These are phyloP conservation scores for Neotoxoptera formosana DNA, from an alignment of 1,140 invertebrate genomes.

Conservation along the genomic window DNA sequence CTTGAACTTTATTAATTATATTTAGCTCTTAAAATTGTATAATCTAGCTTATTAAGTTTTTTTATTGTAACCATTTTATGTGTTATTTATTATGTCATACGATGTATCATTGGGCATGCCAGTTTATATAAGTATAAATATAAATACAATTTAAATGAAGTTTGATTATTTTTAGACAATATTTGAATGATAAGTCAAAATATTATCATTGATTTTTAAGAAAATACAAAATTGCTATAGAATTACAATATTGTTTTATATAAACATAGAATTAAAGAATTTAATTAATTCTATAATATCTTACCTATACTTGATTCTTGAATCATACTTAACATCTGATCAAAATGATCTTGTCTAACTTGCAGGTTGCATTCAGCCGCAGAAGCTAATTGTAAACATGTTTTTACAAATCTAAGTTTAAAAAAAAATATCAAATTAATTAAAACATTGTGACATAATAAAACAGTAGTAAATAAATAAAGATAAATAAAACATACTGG, in stretches of 20 bases:
- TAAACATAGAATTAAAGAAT: neutral
- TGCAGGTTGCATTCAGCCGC: constrained; percentile 13
- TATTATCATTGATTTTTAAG: neutral
- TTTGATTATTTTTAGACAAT: neutral
- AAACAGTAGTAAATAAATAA: constrained; percentile 31
- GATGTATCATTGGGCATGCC: too few relatives aligned
- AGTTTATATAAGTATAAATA: too few relatives aligned
- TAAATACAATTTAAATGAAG: neutral
- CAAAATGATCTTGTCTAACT: constrained; percentile 50
- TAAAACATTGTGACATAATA: neutral
- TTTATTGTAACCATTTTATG: too few relatives aligned
- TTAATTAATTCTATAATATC: neutral
- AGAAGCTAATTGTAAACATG: constrained; percentile 46
- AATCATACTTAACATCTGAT: constrained; percentile 41
- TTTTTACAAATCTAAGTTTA: constrained; percentile 35
- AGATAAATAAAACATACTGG: constrained; percentile 63
- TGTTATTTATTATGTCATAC: too few relatives aligned
- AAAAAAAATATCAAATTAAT: constrained; percentile 35
- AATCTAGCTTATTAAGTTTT: too few relatives aligned
- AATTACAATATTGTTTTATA: neutral
- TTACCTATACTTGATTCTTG: constrained; percentile 34
- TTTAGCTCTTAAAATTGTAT: too few relatives aligned
- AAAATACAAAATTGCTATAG: neutral
- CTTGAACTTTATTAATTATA: too few relatives aligned
- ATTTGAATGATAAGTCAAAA: neutral